Evolutionary conservation across 2,113 vertebrate genomes (phyloP), one percentile per base, ranked within the genome.

Genomic region (Chlamydotis undulata): DNA sequence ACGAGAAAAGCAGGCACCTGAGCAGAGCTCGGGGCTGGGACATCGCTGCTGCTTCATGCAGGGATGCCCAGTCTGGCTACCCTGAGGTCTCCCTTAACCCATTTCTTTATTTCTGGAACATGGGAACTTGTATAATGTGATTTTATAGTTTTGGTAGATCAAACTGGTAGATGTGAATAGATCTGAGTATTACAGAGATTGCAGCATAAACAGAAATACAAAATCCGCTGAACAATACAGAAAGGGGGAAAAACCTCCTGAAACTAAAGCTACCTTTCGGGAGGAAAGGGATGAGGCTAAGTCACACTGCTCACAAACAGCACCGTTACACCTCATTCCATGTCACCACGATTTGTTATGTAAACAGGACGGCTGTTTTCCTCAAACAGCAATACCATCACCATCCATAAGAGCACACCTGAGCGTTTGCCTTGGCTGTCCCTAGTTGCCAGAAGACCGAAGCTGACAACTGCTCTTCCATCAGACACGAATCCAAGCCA

Each of bases 11-110:
- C 41, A n/a, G 24, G 12, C 8, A 71, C 12, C 35, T 53, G 26
- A 89, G 41, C 26, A 84, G 45, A 67, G 50, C 41, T 84, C 52
- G 53, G 43, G 33, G 28, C 33, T 81, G 26, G 39, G 25, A 59
- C 10, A 4, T 16, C 1, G 1, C 14, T 2, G 1, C 37, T 5
- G 1, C 56, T 74, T 55, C 19, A 6, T 14, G 43, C 77, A 57
- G 41, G 9, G 33, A 9, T 50, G 26, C 16, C 18, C 45, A 39
- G 39, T 19, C 28, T 70, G 65, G 47, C 41, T 74, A 67, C 12
- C 1, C 0, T 1, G 1, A 56, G 33, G 15, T 22, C 23, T 70
- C 50, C 7, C 50, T 49, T 25, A 85, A 16, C 19, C 9, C 39
- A 19, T 37, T 79, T 67, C 37, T 71, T 52, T 57, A 57, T 64